These are phyloP conservation scores for Nannospalax galili DNA, from an alignment of 2,113 vertebrate species.

Conservation along the genomic window DNA sequence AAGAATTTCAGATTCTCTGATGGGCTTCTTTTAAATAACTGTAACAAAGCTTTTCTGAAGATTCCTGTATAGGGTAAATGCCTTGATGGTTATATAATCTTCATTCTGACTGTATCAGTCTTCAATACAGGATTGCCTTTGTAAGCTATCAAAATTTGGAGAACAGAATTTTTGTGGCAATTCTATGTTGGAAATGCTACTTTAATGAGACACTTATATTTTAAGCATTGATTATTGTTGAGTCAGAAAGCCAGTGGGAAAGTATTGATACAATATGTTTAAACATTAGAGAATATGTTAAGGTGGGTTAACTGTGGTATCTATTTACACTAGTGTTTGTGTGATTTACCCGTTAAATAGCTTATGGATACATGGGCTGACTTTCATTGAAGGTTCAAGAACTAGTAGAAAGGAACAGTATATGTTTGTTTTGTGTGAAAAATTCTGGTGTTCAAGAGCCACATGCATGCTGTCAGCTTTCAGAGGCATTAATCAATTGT, in stretches of 20 bases:
- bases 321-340: neutral
- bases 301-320: neutral
- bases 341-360: neutral
- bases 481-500: neutral
- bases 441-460: neutral
- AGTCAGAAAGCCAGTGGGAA: neutral
- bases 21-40: slow-evolving; percentile 2
- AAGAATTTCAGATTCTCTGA: neutral
- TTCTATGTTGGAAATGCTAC: neutral
- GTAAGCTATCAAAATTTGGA: neutral
- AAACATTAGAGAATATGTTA: neutral
- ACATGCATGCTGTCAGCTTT: neutral
- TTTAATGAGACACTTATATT: neutral
- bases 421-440: neutral
- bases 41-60: neutral
- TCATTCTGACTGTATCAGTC: neutral
- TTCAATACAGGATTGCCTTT: slow-evolving; percentile 17
- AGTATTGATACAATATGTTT: neutral
- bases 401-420: neutral
- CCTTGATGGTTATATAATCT: neutral
- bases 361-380: neutral
- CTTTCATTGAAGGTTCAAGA: neutral
- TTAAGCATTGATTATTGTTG: neutral
- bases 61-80: neutral
- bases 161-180: neutral